phyloP scores from a whole-genome alignment of 2,797 vertebrate species.

The Eupleurogrammus muticus region DNA sequence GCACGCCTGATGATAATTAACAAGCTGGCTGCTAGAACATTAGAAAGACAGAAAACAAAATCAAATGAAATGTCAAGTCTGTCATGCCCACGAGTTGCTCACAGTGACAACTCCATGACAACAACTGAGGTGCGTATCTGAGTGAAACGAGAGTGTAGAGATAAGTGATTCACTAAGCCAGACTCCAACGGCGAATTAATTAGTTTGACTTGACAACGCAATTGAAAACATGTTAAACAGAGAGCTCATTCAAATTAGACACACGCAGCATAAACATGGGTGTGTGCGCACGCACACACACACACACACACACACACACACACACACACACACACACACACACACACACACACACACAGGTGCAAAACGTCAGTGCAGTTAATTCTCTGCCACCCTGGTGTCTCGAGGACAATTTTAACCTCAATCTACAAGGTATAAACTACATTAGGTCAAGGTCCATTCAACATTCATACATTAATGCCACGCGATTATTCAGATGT shows the following conservation, averaged over 20 bases:
- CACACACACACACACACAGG: slow-evolving; percentile 14
- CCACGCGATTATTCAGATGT: slow-evolving; percentile 79
- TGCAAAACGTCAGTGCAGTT: slow-evolving; percentile 18
- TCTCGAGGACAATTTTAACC: slow-evolving; percentile 51
- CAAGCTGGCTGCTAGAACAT: slow-evolving; percentile 13
- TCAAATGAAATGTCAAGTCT: slow-evolving; percentile 51
- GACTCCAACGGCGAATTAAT: slow-evolving; percentile 59
- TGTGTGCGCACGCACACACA: background rate
- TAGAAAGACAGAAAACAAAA: slow-evolving; percentile 34
- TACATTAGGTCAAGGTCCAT: slow-evolving; percentile 74
- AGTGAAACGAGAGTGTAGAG: slow-evolving; percentile 49
- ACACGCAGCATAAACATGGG: slow-evolving; percentile 1
- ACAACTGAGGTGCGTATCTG: slow-evolving; percentile 26
- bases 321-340: slow-evolving; percentile 8
- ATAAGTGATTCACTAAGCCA: slow-evolving; percentile 61
- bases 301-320: slow-evolving; percentile 14
- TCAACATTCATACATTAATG: slow-evolving; percentile 73
- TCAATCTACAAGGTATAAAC: slow-evolving; percentile 54
- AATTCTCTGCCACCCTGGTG: slow-evolving; percentile 9
- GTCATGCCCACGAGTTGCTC: slow-evolving; percentile 21
- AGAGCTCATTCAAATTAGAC: slow-evolving; percentile 50
- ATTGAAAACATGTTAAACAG: slow-evolving; percentile 55
- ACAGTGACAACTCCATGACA: slow-evolving; percentile 38
- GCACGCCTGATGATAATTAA: slow-evolving; percentile 35
- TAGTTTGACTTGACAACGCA: slow-evolving; percentile 49